Evolutionary conservation across 2,797 vertebrate genomes (phyloP).

Genomic region (Anisognathus igniventris): DNA sequence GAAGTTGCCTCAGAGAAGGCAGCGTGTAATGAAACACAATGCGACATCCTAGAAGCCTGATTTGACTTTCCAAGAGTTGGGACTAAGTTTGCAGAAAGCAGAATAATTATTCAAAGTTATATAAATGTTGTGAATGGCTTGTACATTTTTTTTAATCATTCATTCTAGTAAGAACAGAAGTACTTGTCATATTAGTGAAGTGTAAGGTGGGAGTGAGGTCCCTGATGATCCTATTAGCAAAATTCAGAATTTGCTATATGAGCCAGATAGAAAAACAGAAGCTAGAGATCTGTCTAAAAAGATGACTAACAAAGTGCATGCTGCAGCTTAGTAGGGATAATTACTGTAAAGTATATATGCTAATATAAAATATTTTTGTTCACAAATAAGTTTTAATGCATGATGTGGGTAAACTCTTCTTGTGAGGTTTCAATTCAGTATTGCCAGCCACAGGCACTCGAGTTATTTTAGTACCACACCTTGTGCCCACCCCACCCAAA

Average conservation of each 20-base stretch:
- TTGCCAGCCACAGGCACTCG: background rate
- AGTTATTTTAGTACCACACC: background rate
- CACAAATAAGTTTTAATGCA: background rate
- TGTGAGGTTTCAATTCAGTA: slow-evolving; percentile 9
- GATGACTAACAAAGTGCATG: background rate
- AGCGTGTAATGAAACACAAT: background rate
- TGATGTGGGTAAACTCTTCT: background rate
- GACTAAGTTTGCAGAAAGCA: background rate
- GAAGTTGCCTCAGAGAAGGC: slow-evolving; percentile 7
- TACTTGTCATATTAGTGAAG: background rate
- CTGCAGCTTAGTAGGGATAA: background rate
- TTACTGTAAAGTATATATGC: background rate
- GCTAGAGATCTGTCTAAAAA: background rate
- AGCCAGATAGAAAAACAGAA: background rate
- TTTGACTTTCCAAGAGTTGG: background rate
- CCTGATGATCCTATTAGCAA: background rate
- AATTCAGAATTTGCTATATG: background rate
- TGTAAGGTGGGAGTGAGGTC: background rate
- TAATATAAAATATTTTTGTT: background rate
- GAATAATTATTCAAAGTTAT: background rate
- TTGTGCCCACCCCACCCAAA: background rate
- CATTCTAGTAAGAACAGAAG: background rate
- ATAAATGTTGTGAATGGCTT: background rate
- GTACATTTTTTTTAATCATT: background rate
- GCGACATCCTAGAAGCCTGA: background rate